These are phyloP conservation scores for Agrilus cyanescens DNA, from an alignment of 2,888 invertebrate genomes.

Conservation along the genomic window DNA sequence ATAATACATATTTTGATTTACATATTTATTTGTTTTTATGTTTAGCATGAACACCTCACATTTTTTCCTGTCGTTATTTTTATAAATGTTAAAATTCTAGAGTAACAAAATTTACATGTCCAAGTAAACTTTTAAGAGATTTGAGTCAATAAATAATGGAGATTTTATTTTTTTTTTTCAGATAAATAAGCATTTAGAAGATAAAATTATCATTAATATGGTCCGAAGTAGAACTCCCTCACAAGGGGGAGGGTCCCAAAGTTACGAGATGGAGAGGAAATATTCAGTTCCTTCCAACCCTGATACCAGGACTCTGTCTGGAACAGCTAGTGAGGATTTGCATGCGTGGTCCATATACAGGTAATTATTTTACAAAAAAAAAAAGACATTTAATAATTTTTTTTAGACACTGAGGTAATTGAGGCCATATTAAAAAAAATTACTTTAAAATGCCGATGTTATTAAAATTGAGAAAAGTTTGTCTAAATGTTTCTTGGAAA, in stretches of 20 bases:
- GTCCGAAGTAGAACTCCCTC: conserved; percentile 25
- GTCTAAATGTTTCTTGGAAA: too few species aligned
- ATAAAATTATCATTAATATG: conserved; percentile 14
- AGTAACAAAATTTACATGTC: too few species aligned
- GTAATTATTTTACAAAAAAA: conserved; percentile 36
- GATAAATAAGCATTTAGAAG: too few species aligned
- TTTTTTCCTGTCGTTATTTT: too few species aligned
- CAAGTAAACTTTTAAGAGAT: too few species aligned
- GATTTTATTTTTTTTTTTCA: too few species aligned
- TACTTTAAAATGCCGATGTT: not conserved
- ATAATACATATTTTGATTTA: too few species aligned
- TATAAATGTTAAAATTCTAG: too few species aligned
- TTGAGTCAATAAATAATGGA: too few species aligned
- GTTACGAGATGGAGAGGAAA: conserved; percentile 64
- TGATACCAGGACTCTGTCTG: conserved; percentile 55
- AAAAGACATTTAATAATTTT: too few species aligned
- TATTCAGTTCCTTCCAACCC: conserved; percentile 82
- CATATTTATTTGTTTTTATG: too few species aligned
- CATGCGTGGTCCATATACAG: conserved; percentile 95
- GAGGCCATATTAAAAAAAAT: not conserved
- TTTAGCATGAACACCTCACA: too few species aligned
- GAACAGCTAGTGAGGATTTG: conserved; percentile 80
- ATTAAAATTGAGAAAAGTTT: not conserved
- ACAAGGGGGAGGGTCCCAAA: conserved; percentile 39
- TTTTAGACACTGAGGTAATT: not conserved